These are phyloP conservation scores for Mormyrops boulengeri DNA, from an alignment of 2,797 vertebrate genomes.

Conservation along the genomic window DNA sequence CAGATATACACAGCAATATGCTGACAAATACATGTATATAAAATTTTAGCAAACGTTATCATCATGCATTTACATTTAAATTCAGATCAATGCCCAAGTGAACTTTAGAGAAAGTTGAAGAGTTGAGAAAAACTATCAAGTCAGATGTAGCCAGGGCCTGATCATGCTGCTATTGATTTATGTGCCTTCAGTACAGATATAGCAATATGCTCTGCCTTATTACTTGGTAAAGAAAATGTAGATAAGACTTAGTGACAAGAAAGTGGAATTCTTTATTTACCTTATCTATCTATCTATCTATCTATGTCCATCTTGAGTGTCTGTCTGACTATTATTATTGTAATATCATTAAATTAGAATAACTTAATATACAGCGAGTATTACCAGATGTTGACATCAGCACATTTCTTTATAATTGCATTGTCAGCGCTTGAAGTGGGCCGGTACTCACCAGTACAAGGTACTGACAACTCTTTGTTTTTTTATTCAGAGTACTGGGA, in stretches of 20 bases:
- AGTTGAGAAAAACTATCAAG: background rate
- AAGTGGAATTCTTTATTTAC: background rate
- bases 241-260: background rate
- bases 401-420: background rate
- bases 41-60: background rate
- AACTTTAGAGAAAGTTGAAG: background rate
- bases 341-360: background rate
- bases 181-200: background rate
- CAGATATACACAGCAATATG: background rate
- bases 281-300: background rate
- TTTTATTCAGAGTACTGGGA: background rate
- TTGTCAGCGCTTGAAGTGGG: background rate
- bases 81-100: background rate
- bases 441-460: background rate
- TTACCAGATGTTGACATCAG: background rate
- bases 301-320: background rate
- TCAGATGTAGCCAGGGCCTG: background rate
- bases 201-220: background rate
- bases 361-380: background rate
- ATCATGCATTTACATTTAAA: background rate
- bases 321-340: background rate
- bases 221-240: background rate
- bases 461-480: background rate
- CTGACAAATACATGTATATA: background rate
- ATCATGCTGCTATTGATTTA: background rate